Evolutionary conservation across 2,888 invertebrate genomes (phyloP).

Genomic region (Synergus japonicus): DNA sequence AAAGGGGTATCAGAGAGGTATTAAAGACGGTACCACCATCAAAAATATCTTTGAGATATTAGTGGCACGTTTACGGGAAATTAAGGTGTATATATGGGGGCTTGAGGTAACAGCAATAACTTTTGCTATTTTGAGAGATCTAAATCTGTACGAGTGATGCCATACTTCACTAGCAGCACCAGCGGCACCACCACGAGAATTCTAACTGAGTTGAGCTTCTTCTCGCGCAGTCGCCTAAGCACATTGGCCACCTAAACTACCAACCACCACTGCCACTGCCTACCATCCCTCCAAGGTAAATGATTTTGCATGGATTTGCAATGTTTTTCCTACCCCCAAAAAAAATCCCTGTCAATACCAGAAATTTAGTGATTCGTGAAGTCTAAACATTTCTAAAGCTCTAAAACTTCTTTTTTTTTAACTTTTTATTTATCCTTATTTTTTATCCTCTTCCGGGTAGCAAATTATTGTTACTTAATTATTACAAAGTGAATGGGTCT

Average conservation of each 20-base stretch:
- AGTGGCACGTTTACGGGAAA: slow-evolving; percentile 58
- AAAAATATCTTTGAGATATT: slow-evolving; percentile 41
- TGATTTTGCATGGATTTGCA: slow-evolving; percentile 51
- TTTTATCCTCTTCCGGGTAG: neutral
- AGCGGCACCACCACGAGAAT: slow-evolving; percentile 57
- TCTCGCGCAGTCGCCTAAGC: slow-evolving; percentile 72
- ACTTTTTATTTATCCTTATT: neutral
- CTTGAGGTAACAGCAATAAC: slow-evolving; percentile 68
- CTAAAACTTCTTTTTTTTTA: neutral
- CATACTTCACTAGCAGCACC: slow-evolving; percentile 71
- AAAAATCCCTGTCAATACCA: neutral
- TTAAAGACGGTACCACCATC: neutral
- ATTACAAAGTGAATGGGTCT: slow-evolving; percentile 1
- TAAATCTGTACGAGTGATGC: slow-evolving; percentile 75
- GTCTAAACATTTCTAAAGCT: slow-evolving; percentile 23
- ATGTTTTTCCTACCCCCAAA: neutral
- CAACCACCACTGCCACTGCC: slow-evolving; percentile 62
- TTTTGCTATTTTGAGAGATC: slow-evolving; percentile 73
- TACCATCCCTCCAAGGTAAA: slow-evolving; percentile 71
- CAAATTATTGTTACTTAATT: neutral
- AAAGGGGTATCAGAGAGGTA: neutral
- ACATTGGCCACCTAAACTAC: slow-evolving; percentile 68
- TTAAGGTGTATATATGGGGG: slow-evolving; percentile 58
- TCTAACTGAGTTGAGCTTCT: slow-evolving; percentile 57
- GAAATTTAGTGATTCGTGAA: slow-evolving; percentile 44